A percentile compares a stretch with the other conserved stretches of the same genome.
These are phyloP conservation scores for Ceriagrion tenellum DNA, from an alignment of 2,888 invertebrate genomes.

Conservation along the genomic window DNA sequence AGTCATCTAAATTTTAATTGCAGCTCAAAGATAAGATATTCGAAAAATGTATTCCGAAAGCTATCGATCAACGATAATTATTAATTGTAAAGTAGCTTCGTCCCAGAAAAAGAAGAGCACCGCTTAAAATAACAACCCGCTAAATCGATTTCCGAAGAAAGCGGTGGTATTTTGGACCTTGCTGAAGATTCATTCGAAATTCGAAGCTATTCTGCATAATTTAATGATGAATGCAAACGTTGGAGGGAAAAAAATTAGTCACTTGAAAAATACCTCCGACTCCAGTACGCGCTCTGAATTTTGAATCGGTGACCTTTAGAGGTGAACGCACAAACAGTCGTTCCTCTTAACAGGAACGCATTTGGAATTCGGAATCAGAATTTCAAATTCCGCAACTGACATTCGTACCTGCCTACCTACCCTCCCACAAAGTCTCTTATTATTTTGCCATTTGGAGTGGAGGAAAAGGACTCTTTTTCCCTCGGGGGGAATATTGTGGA, in stretches of 20 bases:
- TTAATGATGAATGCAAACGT: background rate
- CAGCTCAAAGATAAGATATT: no score
- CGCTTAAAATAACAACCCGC: no score
- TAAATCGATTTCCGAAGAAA: no score
- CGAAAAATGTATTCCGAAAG: no score
- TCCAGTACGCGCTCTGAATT: background rate
- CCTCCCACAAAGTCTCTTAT: background rate
- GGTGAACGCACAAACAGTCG: background rate
- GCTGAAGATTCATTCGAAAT: background rate
- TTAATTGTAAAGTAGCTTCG: no score
- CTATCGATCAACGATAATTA: no score
- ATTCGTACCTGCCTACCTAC: background rate
- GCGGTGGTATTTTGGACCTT: background rate
- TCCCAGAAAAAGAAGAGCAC: no score
- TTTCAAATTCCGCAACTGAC: slow-evolving; percentile 7
- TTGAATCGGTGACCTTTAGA: background rate
- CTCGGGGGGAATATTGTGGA: background rate
- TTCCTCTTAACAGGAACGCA: background rate
- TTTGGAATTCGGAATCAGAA: slow-evolving; percentile 2
- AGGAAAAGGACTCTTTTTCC: background rate
- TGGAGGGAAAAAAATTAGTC: background rate
- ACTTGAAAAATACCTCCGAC: background rate
- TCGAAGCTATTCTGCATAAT: background rate
- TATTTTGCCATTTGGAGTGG: background rate
- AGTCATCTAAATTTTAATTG: no score